These are phyloP conservation scores for Bombus impatiens DNA, from an alignment of 1,140 invertebrate species.

Conservation along the genomic window DNA sequence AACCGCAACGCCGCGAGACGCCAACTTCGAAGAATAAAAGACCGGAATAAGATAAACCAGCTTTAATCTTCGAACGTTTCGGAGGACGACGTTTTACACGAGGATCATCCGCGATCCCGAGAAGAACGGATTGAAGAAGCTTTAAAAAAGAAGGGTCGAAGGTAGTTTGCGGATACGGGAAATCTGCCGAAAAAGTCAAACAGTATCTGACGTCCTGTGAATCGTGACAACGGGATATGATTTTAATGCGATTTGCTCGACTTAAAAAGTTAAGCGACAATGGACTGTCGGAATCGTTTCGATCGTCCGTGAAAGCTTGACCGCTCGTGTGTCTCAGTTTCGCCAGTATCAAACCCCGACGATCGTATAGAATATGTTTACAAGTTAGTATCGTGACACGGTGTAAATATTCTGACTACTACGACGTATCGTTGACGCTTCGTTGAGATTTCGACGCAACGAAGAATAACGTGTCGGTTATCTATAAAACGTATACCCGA, in stretches of 20 bases:
- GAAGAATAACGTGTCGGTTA: too few relatives aligned
- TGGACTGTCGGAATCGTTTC: constrained; percentile 46
- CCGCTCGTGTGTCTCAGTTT: too few relatives aligned
- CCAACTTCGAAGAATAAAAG: constrained; percentile 11
- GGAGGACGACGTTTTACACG: constrained; percentile 8
- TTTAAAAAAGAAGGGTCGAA: background rate
- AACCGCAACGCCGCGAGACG: background rate
- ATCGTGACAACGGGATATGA: background rate
- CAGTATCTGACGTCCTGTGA: background rate
- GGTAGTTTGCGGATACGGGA: background rate
- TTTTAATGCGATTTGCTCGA: constrained; percentile 67
- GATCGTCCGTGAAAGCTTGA: constrained; percentile 55
- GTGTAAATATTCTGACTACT: too few relatives aligned
- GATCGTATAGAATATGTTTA: too few relatives aligned
- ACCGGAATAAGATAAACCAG: constrained; percentile 38
- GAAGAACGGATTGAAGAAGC: constrained; percentile 31
- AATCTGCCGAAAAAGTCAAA: constrained; percentile 51
- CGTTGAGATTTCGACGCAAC: too few relatives aligned
- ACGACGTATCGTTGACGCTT: too few relatives aligned
- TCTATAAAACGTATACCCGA: too few relatives aligned
- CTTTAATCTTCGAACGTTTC: constrained; percentile 49
- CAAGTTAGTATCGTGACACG: too few relatives aligned
- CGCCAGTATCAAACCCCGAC: too few relatives aligned
- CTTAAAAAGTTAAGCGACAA: constrained; percentile 67
- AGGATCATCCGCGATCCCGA: constrained; percentile 45